Conservation (phyloP, 1,140 invertebrate genomes). For the Apis florea region DNA sequence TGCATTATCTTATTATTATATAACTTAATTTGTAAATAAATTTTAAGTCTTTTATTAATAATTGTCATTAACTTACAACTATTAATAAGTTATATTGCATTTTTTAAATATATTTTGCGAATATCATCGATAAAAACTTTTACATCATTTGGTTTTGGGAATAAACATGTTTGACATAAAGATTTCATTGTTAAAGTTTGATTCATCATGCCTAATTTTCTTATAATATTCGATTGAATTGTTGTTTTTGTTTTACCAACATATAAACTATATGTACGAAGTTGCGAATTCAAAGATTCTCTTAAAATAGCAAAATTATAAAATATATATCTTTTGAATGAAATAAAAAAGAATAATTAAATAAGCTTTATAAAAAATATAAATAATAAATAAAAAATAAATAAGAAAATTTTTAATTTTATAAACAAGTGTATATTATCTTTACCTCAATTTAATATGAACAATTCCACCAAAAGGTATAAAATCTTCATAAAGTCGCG, state of each 20-base stretch:
- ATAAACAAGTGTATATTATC: neutral
- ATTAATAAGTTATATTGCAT: neutral
- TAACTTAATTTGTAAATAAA: neutral
- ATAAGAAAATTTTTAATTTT: neutral
- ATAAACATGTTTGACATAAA: constrained; percentile 15
- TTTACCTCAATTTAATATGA: constrained; percentile 23
- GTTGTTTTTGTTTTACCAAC: constrained; percentile 15
- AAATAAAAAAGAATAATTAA: neutral
- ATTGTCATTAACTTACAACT: neutral
- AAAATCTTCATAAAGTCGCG: constrained; percentile 20
- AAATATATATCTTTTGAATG: neutral
- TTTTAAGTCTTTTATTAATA: neutral
- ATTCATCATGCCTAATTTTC: constrained; percentile 24
- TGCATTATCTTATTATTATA: neutral
- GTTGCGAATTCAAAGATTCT: neutral
- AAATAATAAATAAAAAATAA: neutral
- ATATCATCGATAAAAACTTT: constrained; percentile 10
- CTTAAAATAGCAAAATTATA: neutral
- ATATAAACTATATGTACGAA: constrained; percentile 4
- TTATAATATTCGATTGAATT: neutral
- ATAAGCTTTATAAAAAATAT: neutral
- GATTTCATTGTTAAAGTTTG: constrained; percentile 17
- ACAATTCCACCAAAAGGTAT: constrained; percentile 4
- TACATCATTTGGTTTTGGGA: neutral
- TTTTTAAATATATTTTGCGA: neutral